Base-by-base conservation (phyloP, 2,113 vertebrate genomes). In the Rhea americana region DNA sequence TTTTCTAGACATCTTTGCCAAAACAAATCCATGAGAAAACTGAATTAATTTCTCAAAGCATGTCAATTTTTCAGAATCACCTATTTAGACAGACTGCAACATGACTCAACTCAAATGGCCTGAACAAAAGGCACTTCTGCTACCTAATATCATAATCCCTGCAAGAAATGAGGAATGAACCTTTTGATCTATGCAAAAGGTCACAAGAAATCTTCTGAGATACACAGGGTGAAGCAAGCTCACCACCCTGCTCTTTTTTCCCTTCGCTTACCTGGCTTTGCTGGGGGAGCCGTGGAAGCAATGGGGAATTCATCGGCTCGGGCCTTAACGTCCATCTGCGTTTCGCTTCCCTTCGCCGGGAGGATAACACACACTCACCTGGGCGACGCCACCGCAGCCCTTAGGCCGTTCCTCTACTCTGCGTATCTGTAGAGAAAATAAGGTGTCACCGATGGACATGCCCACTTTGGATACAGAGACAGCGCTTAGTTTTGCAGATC, bases 381-480 rank as follows among this genome's bases (percentile, higher is more conserved):
- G 66, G 13, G 21, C 1, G 11, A 18, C 51, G 9, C 77, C 81
- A 16, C 0, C 1, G 3, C 11, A 11, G 5, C 66, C 41, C 53
- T 4, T 17, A 68, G 75, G 53, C 50, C 79, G 62, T 30, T 88
- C 74, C 53, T 82, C 81, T 73, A 5, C 78, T 92, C 55, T 55
- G 37, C n/a, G 5, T 4, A 90, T 76, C 93, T 96, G 93, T 76
- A 63, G 93, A 80, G 93, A 95, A 82, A 94, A 92, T 16, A 77
- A 94, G 77, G 94, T 55, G 84, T 79, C 6, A 37, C 89, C 88
- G 90, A 28, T 66, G 18, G 66, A 37, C 7, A 1, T 25, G n/a
- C 86, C 80, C 41, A 4, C 35, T 82, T 50, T 12, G 71, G 77
- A 15, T 63, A 70, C 21, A 70, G 59, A 88, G 74, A 32, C 13